Base-by-base conservation (phyloP, 2,113 vertebrate genomes). In the Dendrocopos noguchii region DNA sequence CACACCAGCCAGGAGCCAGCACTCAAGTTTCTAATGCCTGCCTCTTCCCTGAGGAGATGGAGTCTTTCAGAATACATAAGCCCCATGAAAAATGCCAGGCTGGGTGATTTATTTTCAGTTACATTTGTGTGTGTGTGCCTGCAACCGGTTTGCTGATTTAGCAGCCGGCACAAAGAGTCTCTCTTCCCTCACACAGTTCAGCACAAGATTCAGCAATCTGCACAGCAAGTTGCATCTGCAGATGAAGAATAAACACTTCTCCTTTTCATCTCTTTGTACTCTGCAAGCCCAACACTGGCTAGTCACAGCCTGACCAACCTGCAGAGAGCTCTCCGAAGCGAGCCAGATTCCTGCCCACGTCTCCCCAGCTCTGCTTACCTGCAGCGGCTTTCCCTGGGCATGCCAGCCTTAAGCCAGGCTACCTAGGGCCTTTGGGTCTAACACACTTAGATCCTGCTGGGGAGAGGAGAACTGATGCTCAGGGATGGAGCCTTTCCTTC, bases 51-150 rank as follows among this genome's bases (percentile, higher is more conserved):
- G 39, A 68, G 82, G 76, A 96, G 42, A 31, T 74, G 46, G 25
- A 91, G 53, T 80, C 72, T 84, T 93, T 85, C 22, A 60, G 82
- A 65, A 84, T 56, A 64, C 15, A 78, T 80, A 80, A 95, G n/a
- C 65, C 24, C 87, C 65, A 75, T 24, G 72, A 89, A 94, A 95
- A 94, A 94, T 56, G 90, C 80, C 93, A 92, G 82, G 53, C 82
- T 57, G 47, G 79, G 70, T 91, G 90, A 94, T 94, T 90, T 94
- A 80, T 88, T 96, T 93, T 42, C 89, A 80, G 94, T 87, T 85
- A 42, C 4, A 24, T 56, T 68, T 92, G 91, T 59, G 14, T 85
- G 56, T 64, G 42, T 39, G 78, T 9, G 56, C 71, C 89, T 93
- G 65, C 77, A 92, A 91, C 53, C 6, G 3, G 81, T 86, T 72